Evolutionary conservation across 92 coral and sea anemone genomes (phyloP), one percentile per base, ranked within the genome.

Genomic region (Heliopora coerulea): DNA sequence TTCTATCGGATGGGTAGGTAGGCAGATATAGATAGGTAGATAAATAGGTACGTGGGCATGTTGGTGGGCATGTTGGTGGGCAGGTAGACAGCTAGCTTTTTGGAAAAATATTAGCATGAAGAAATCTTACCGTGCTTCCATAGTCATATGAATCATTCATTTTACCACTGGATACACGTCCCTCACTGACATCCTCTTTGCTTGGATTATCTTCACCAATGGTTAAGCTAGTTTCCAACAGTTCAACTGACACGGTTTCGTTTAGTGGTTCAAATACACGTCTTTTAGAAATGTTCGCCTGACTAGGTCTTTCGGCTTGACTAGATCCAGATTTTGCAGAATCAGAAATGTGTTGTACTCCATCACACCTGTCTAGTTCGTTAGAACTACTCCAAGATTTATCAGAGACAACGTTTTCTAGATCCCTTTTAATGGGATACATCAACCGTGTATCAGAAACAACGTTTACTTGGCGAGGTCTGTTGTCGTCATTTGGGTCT

Each of bases 201-300:
- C 14, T 8, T 8, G 12, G 26, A 18, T 19, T 15, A 11, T 40
- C 54, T 39, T 7, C 41, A 27, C 32, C 58, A 3, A 1, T 42
- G 12, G 24, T 46, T 20, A 9, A 24, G 14, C 11, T 34, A 5
- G 49, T 11, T 25, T 62, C 17, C 40, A 67, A 11, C 54, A 67
- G 25, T 26, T 67, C 74, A 8, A 67, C 74, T 13, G 59, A 25
- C 1, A 67, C 58, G n/a, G 26, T 67, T 18, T 67, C 74, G 3
- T 67, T 35, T 3, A 67, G 58, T 2, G 74, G 74, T 48, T 67
- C 59, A 28, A 67, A 6, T 12, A 27, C 23, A 21, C 48, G 74
- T 49, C 59, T 67, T n/a, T 2, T 46, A 15, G 3, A 6, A 6
- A 46, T 46, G 17, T 15, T 46, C 15, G 42, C 42, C 11, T 46